Base-by-base conservation (phyloP, 2,113 vertebrate species). In the Puma concolor region DNA sequence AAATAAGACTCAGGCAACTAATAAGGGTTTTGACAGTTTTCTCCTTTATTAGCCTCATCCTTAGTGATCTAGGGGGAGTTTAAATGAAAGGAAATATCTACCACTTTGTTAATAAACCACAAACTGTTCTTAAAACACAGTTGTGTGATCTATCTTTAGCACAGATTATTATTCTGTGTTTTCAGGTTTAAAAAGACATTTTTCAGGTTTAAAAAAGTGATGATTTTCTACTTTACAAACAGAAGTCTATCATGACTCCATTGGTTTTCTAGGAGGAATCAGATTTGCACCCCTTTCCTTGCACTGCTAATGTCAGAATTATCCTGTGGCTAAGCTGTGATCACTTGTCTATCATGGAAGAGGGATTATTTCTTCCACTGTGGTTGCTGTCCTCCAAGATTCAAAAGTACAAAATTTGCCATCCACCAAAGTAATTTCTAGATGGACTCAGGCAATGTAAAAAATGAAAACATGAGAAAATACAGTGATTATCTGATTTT, bases 401-500 rank as follows among this genome's bases (percentile, higher is more conserved):
- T 38, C 67, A 57, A 89, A 90, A 95, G 13, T 1, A 69, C 31
- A 96, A 93, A 72, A 60, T 33, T 57, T 91, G 64, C 44, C n/a
- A 94, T 48, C 33, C 12, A 79, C 38, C n/a, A 74, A 83, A 89
- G 79, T 86, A 82, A 96, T 54, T 48, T 87, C 21, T 72, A 54
- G 77, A 79, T 79, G 33, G 25, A 94, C 13, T 82, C 3, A 44
- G 48, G 66, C 10, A 72, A 66, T 25, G 5, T 76, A 44, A 88
- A 94, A 84, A 96, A 25, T 14, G 12, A 96, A 91, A 96, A 79
- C 25, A 63, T 50, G n/a, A 92, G 57, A 96, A 95, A 94, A 89
- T 29, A 85, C 0, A 77, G n/a, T 16, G 8, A 92, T 5, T 57
- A 3, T 76, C 23, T 86, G 87, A 87, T 44, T 88, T 79, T 57